Percentiles rank a stretch among this genome's conserved stretches.
Evolutionary conservation across 1,140 invertebrate species (phyloP).

Genomic region (Musca domestica): DNA sequence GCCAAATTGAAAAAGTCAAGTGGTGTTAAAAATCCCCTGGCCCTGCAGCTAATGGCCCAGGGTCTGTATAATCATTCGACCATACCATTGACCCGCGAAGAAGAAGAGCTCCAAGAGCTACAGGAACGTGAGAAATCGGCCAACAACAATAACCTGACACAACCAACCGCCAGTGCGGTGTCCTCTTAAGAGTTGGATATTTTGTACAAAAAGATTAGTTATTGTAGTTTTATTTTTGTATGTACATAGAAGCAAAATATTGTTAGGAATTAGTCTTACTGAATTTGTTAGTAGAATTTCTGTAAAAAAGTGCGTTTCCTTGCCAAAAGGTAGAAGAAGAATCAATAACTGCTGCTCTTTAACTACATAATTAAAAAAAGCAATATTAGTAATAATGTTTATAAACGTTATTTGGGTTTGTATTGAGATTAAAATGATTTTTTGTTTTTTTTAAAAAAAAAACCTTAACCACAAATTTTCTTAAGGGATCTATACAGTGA

Average conservation of each 20-base stretch:
- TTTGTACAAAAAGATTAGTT: slow-evolving; percentile 2
- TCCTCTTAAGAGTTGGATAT: not conserved
- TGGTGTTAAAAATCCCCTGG: slow-evolving; percentile 79
- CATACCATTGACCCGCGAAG: slow-evolving; percentile 69
- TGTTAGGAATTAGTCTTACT: too few relatives aligned
- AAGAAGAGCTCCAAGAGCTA: slow-evolving; percentile 62
- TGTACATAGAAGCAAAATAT: not conserved
- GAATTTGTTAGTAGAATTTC: too few relatives aligned
- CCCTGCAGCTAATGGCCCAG: slow-evolving; percentile 86
- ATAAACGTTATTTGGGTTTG: too few relatives aligned
- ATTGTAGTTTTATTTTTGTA: not conserved
- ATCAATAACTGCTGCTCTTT: too few relatives aligned
- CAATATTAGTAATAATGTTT: too few relatives aligned
- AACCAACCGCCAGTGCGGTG: slow-evolving; percentile 7
- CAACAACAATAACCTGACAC: slow-evolving; percentile 23
- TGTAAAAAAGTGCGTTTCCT: too few relatives aligned
- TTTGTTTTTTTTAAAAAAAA: too few relatives aligned
- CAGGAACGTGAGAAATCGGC: slow-evolving; percentile 40
- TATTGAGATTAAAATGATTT: too few relatives aligned
- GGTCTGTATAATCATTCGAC: slow-evolving; percentile 88
- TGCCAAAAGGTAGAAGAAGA: too few relatives aligned
- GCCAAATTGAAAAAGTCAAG: slow-evolving; percentile 92
- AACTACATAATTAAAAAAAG: too few relatives aligned
- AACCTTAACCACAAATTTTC: too few relatives aligned
- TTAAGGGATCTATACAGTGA: too few relatives aligned